Percentiles rank a stretch among this genome's conserved stretches.
phyloP scores from a whole-genome alignment of 2,797 vertebrate species.

The Holocentrus rufus region DNA sequence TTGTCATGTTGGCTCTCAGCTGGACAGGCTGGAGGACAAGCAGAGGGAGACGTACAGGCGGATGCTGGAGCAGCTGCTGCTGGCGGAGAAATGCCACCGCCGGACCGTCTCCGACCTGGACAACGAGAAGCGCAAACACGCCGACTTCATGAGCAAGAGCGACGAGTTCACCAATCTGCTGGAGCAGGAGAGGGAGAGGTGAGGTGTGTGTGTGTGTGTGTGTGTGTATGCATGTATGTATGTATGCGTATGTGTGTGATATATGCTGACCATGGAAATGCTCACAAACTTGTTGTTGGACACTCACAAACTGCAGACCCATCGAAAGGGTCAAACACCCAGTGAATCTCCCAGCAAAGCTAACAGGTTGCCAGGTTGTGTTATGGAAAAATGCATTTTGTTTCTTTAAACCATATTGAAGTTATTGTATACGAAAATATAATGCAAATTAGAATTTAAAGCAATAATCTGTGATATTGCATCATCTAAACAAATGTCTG shows the following conservation, averaged over 20 bases:
- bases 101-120: conserved; percentile 93
- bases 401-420: too few species aligned
- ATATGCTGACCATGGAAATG: too few species aligned
- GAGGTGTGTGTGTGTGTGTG: conserved; percentile 45
- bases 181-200: conserved; percentile 97
- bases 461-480: too few species aligned
- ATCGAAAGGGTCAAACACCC: too few species aligned
- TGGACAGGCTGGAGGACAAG: conserved; percentile 94
- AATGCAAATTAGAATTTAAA: too few species aligned
- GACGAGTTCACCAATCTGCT: conserved; percentile 98
- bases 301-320: too few species aligned
- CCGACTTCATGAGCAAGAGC: conserved; percentile 97
- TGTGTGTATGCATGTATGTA: neutral
- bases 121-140: conserved; percentile 92
- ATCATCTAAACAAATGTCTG: too few species aligned
- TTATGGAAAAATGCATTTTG: too few species aligned
- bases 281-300: too few species aligned
- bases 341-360: too few species aligned
- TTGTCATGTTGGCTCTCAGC: conserved; percentile 70
- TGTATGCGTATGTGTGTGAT: conserved; percentile 2
- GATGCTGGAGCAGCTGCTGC: conserved; percentile 96
- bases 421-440: too few species aligned
- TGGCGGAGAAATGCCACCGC: conserved; percentile 95
- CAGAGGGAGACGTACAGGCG: conserved; percentile 95
- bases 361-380: too few species aligned